Evolutionary conservation across 2,113 vertebrate genomes (phyloP), one percentile per base, ranked within the genome.

Genomic region (Cygnus buccinator): DNA sequence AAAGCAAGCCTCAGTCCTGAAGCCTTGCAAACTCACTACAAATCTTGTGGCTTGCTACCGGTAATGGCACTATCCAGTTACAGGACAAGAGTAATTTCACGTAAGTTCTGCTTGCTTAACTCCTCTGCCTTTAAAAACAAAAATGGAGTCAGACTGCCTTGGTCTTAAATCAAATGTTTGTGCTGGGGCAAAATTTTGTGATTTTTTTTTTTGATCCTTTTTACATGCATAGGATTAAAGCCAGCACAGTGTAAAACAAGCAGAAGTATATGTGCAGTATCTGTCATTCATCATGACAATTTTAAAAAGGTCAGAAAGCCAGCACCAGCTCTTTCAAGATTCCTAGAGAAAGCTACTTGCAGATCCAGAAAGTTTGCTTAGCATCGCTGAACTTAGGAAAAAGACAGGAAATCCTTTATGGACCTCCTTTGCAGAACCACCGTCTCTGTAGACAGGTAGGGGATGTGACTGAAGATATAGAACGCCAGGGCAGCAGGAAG

Each of bases 381-480:
- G 44, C 35, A 35, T 50, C 43, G 37, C 33, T 43, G 52, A 68
- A 4, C 21, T 86, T 46, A 35, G 50, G 29, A 52, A 90, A 88
- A 57, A 22, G 10, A 46, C 6, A 29, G 54, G 2, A 90, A 86
- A 65, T 66, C 3, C 17, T 37, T 63, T 70, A n/a, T 65, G 10
- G 20, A 21, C 62, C 76, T 89, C 59, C 67, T 70, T 87, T 0
- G 0, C 48, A 66, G 48, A 82, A 37, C 41, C 0, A 0, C 29
- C 43, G 23, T 59, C 54, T 52, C 35, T 72, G 1, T 12, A 46
- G 41, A 48, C 28, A 18, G 37, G 54, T 37, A 31, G 0, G 7
- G n/a, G 23, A 50, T 0, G 2, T 57, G 52, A 44, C n/a, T 57
- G 33, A 48, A 48, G 41, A 18, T 46, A 15, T 6, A 10, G 12